Percentiles rank a stretch among this genome's conserved stretches.
These are phyloP conservation scores for Psittacula echo DNA, from an alignment of 2,797 vertebrate genomes.

Conservation along the genomic window DNA sequence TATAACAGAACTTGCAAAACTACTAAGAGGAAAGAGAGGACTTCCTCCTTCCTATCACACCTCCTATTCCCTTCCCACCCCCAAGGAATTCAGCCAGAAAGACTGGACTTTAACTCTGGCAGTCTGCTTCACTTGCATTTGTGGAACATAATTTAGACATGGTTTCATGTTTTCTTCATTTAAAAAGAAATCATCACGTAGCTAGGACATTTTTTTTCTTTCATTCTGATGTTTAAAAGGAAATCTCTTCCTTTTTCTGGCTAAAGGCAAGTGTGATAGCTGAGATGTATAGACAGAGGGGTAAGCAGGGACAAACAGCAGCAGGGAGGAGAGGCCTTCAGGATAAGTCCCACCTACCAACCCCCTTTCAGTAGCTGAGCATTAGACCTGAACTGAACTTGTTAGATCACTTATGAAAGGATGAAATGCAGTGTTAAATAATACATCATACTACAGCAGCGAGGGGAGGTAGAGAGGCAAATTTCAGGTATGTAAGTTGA, in stretches of 20 bases:
- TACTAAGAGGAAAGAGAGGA: neutral
- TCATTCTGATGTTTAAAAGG: neutral
- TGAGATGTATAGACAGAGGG: neutral
- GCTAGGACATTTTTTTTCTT: neutral
- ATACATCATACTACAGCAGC: neutral
- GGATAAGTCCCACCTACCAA: neutral
- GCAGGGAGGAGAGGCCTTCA: neutral
- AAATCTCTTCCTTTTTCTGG: neutral
- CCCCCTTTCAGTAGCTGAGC: neutral
- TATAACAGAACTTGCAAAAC: neutral
- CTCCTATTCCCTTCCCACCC: neutral
- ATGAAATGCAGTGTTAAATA: neutral
- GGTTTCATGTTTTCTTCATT: neutral
- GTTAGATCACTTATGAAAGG: neutral
- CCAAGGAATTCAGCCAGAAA: neutral
- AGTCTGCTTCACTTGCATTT: neutral
- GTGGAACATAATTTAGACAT: neutral
- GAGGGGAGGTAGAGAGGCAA: neutral
- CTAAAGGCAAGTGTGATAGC: neutral
- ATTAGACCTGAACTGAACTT: neutral
- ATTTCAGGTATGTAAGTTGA: neutral
- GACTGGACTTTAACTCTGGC: neutral
- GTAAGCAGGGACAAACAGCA: neutral
- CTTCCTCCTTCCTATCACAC: neutral
- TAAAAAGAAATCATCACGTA: neutral